These are phyloP conservation scores for Dendrolimus punctatus DNA, from an alignment of 1,140 invertebrate genomes.

Conservation along the genomic window DNA sequence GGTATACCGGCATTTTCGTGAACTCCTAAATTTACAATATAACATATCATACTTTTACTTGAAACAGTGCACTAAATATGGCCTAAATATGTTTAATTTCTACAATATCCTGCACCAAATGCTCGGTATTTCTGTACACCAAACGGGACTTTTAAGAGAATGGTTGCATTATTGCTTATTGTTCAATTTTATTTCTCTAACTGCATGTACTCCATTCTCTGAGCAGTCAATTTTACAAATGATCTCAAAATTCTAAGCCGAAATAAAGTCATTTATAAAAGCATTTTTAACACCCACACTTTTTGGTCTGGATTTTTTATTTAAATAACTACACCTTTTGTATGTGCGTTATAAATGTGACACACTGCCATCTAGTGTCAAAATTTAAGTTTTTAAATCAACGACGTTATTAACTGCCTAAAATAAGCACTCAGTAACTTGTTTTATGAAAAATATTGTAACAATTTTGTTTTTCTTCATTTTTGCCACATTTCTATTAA, in stretches of 20 bases:
- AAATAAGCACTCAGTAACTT: too few relatives aligned
- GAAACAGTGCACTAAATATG: conserved; percentile 9
- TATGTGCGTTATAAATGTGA: too few relatives aligned
- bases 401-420: too few relatives aligned
- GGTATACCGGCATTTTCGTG: conserved; percentile 40
- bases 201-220: conserved; percentile 9
- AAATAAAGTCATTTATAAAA: conserved; percentile 38
- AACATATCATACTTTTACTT: too few relatives aligned
- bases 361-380: too few relatives aligned
- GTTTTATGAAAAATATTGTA: too few relatives aligned
- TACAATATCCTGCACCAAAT: conserved; percentile 22
- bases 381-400: too few relatives aligned
- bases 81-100: conserved; percentile 36
- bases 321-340: not conserved
- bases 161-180: conserved; percentile 1
- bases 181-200: not conserved
- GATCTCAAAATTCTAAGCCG: conserved; percentile 60
- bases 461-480: too few relatives aligned
- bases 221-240: conserved; percentile 18
- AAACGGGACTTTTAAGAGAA: conserved; percentile 5
- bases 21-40: conserved; percentile 6
- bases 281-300: conserved; percentile 23
- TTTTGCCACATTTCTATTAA: too few relatives aligned
- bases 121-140: conserved; percentile 30
- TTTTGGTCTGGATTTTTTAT: conserved; percentile 7